A percentile compares a stretch with the other conserved stretches of the same genome.
Conservation (phyloP, 2,113 vertebrate genomes). For the Sphaerodactylus townsendi region DNA sequence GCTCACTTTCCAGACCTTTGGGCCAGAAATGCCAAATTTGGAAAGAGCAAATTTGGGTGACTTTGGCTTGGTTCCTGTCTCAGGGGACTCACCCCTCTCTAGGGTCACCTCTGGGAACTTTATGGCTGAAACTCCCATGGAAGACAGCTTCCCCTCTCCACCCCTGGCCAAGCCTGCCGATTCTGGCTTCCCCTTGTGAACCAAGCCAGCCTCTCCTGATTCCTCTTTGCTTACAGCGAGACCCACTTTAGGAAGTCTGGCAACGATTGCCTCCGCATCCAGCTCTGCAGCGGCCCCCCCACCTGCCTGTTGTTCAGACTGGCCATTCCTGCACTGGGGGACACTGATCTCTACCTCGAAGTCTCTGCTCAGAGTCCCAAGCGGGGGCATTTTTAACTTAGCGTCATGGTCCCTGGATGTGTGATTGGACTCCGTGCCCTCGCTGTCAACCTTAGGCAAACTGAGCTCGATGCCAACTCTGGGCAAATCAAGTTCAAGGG, state of each 20-base stretch:
- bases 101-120: constrained; percentile 45
- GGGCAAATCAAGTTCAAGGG: constrained; percentile 73
- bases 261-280: neutral
- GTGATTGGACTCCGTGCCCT: neutral
- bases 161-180: neutral
- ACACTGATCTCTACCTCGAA: constrained; percentile 21
- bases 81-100: neutral
- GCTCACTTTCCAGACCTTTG: constrained; percentile 60
- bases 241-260: constrained; percentile 31
- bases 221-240: constrained; percentile 6
- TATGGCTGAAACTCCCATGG: constrained; percentile 60
- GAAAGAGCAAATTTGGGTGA: constrained; percentile 70
- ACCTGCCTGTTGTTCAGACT: neutral
- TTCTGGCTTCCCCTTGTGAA: constrained; percentile 4
- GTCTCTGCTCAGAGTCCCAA: constrained; percentile 10
- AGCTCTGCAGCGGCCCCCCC: constrained; percentile 39
- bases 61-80: constrained; percentile 57
- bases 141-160: constrained; percentile 34
- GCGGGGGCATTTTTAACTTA: constrained; percentile 36
- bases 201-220: too few species aligned
- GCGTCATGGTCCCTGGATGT: constrained; percentile 7
- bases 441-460: constrained; percentile 52
- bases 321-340: constrained; percentile 38
- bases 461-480: constrained; percentile 65
- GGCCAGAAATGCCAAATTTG: constrained; percentile 67